Evolutionary conservation across 2,797 vertebrate species (phyloP).

Genomic region (Furcifer pardalis): DNA sequence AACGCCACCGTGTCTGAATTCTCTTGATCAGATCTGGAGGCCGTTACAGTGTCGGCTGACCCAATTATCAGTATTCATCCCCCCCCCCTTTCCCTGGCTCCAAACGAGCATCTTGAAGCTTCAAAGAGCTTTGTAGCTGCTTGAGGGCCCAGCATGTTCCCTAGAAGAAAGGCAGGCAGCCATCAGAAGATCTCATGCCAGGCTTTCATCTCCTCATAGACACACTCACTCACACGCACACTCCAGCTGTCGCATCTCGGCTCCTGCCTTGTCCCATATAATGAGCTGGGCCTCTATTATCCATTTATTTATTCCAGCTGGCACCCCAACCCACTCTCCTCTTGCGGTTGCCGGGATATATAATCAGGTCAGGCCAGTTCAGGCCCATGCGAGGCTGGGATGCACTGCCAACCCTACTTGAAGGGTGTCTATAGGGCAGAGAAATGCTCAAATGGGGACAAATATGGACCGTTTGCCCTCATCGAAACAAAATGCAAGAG

Average conservation of each 20-base stretch:
- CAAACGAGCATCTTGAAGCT: background rate
- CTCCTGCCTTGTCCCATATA: background rate
- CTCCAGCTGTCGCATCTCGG: background rate
- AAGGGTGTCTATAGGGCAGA: background rate
- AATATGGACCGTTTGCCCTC: background rate
- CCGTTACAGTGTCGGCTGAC: background rate
- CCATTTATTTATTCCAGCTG: background rate
- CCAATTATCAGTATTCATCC: slow-evolving; percentile 14
- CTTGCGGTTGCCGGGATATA: background rate
- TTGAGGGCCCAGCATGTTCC: background rate
- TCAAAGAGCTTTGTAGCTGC: slow-evolving; percentile 22
- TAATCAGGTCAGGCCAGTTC: slow-evolving; percentile 24
- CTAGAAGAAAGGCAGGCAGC: background rate
- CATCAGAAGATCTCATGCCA: background rate
- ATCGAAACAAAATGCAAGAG: background rate
- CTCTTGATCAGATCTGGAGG: slow-evolving; percentile 22
- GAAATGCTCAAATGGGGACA: background rate
- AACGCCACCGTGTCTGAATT: background rate
- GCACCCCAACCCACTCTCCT: no score
- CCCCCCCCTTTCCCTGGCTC: background rate
- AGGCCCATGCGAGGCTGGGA: background rate
- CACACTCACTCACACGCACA: background rate
- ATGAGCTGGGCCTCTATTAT: background rate
- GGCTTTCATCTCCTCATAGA: slow-evolving; percentile 1
- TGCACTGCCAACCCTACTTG: no score